Evolutionary conservation across 2,797 vertebrate genomes (phyloP).

Genomic region (Urosaurus nigricauda): DNA sequence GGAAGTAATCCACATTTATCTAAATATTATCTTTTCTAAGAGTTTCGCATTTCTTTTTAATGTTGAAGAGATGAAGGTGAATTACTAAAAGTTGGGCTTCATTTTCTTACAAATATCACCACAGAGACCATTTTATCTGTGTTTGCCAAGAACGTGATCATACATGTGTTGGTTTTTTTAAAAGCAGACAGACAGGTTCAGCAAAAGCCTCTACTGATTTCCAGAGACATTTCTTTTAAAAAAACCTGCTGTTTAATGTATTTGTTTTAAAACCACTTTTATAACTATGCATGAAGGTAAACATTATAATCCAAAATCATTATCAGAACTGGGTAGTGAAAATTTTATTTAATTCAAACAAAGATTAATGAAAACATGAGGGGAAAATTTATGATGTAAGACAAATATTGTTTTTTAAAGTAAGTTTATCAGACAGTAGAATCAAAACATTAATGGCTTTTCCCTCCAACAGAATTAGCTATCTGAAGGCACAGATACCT

Average conservation of each 20-base stretch:
- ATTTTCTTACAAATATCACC: neutral
- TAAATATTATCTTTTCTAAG: neutral
- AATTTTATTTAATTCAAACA: neutral
- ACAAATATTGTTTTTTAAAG: too few relatives aligned
- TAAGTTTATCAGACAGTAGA: neutral
- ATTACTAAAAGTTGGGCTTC: neutral
- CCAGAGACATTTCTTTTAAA: neutral
- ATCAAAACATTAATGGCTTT: slow-evolving; percentile 10
- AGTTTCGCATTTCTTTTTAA: neutral
- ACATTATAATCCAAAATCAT: neutral
- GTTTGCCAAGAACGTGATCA: neutral
- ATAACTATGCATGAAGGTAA: neutral
- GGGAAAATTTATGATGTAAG: neutral
- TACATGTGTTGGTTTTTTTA: neutral
- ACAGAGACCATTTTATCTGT: neutral
- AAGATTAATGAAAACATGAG: neutral
- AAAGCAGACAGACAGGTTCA: neutral
- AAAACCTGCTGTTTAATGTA: neutral
- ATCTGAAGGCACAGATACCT: neutral
- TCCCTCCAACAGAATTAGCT: neutral
- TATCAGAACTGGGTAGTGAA: neutral
- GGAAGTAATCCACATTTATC: neutral
- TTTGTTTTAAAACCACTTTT: neutral
- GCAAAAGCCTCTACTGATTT: neutral
- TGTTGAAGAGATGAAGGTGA: neutral